Conservation (phyloP, 2,888 invertebrate genomes). For the Drosophila aldrichi region DNA sequence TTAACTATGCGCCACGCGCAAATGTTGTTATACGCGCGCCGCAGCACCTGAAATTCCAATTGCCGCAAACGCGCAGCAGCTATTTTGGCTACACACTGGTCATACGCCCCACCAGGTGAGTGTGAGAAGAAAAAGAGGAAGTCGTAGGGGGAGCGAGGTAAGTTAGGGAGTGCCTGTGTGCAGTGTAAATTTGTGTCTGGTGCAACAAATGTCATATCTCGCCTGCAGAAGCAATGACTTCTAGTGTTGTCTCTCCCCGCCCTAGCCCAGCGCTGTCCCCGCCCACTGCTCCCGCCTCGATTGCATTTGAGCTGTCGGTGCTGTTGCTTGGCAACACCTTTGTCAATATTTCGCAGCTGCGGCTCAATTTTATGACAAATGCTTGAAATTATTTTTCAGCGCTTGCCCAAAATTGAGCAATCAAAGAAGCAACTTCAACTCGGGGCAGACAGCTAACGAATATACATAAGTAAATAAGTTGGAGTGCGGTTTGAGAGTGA, state of each 20-base stretch:
- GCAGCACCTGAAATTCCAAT: slow-evolving; percentile 60
- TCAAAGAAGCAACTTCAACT: slow-evolving; percentile 36
- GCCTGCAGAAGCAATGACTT: slow-evolving; percentile 38
- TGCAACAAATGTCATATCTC: slow-evolving; percentile 3
- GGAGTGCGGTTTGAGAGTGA: background rate
- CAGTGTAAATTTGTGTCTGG: background rate
- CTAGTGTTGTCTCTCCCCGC: background rate
- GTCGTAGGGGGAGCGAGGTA: background rate
- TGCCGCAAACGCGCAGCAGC: slow-evolving; percentile 79
- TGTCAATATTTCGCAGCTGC: slow-evolving; percentile 60
- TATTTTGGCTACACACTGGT: slow-evolving; percentile 84
- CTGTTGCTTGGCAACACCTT: slow-evolving; percentile 40
- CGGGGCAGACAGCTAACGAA: background rate
- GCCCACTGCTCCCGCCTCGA: background rate
- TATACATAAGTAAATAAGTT: background rate
- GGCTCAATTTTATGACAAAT: slow-evolving; percentile 24
- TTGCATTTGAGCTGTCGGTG: slow-evolving; percentile 1
- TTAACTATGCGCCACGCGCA: slow-evolving; percentile 83
- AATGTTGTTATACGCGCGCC: slow-evolving; percentile 77
- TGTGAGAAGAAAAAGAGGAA: background rate
- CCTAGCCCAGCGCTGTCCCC: background rate
- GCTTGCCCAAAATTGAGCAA: slow-evolving; percentile 39
- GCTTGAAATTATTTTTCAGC: slow-evolving; percentile 12
- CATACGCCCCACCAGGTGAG: slow-evolving; percentile 82
- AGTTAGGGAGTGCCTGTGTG: background rate